phyloP scores from a whole-genome alignment of 2,113 vertebrate genomes.

The Odocoileus hemionus region DNA sequence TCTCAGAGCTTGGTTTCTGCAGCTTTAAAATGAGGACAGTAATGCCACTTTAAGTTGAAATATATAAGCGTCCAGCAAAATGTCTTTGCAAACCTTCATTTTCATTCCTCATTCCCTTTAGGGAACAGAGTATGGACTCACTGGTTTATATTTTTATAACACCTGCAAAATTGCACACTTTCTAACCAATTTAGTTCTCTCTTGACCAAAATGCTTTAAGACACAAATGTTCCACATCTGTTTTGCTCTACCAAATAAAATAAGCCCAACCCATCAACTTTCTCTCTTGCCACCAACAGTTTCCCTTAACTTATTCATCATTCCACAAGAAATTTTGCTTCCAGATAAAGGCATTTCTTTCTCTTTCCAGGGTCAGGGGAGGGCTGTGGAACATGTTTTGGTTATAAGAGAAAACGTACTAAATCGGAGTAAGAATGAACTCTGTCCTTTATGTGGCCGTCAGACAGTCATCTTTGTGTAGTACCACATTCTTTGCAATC shows the following conservation, averaged over 20 bases:
- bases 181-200: conserved; percentile 46
- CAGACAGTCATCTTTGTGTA: neutral
- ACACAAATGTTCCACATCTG: conserved; percentile 41
- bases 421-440: neutral
- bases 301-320: neutral
- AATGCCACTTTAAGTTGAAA: conserved; percentile 2
- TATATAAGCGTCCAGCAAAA: neutral
- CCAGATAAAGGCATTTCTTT: neutral
- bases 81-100: neutral
- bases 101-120: neutral
- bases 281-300: neutral
- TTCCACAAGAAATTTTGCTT: neutral
- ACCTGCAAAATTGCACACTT: conserved; percentile 38
- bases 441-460: neutral
- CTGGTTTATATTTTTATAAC: conserved; percentile 42
- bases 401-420: neutral
- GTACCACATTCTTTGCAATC: no score
- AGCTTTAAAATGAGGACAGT: neutral
- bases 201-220: conserved; percentile 25
- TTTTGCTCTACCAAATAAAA: neutral
- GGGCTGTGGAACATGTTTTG: neutral
- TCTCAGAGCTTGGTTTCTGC: neutral
- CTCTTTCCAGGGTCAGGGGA: neutral
- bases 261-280: neutral
- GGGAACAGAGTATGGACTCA: neutral